Conservation (phyloP, 2,113 vertebrate species). For the Suncus etruscus region DNA sequence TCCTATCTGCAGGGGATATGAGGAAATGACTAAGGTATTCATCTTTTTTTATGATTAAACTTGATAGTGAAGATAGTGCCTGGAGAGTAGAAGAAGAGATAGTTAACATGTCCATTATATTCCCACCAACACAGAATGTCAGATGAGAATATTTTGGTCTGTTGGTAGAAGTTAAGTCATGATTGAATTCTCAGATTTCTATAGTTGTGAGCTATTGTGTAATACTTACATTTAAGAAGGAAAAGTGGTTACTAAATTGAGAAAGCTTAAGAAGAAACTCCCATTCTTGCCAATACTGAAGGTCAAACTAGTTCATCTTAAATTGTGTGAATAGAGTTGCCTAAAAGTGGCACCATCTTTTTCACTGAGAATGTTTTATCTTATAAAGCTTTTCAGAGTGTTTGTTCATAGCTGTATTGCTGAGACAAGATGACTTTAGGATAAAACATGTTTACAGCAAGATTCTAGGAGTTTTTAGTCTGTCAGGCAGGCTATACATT, state of each 20-base stretch:
- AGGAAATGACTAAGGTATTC: slow-evolving; percentile 53
- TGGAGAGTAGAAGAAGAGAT: neutral
- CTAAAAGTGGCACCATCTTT: slow-evolving; percentile 61
- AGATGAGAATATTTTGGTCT: slow-evolving; percentile 44
- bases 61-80: slow-evolving; percentile 30
- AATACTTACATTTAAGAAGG: slow-evolving; percentile 30
- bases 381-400: slow-evolving; percentile 3
- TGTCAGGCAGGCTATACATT: neutral
- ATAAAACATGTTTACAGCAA: slow-evolving; percentile 6
- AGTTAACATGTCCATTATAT: slow-evolving; percentile 53
- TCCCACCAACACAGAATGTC: slow-evolving; percentile 3
- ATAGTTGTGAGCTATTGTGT: slow-evolving; percentile 50
- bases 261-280: slow-evolving; percentile 69
- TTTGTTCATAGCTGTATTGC: slow-evolving; percentile 35
- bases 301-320: slow-evolving; percentile 68
- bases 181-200: slow-evolving; percentile 42
- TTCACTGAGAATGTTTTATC: slow-evolving; percentile 61
- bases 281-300: slow-evolving; percentile 51
- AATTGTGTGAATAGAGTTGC: slow-evolving; percentile 47
- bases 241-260: slow-evolving; percentile 65
- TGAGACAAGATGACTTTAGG: slow-evolving; percentile 22
- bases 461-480: slow-evolving; percentile 14
- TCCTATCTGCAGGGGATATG: slow-evolving; percentile 59
- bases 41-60: slow-evolving; percentile 69
- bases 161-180: slow-evolving; percentile 56